Base-by-base conservation (phyloP, 2,113 vertebrate species). In the Platycercus adscitus region DNA sequence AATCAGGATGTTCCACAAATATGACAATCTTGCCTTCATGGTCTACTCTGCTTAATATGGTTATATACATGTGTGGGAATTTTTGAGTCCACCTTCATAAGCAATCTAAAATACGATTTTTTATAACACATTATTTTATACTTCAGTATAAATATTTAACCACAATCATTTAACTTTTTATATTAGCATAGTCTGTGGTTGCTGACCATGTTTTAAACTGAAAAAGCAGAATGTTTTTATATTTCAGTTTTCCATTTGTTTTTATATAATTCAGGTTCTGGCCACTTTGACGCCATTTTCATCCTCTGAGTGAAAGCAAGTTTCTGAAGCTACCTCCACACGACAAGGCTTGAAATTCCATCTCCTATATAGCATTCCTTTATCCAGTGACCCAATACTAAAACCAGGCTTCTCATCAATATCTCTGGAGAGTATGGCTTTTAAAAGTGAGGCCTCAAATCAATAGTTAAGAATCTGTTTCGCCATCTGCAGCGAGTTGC, bases 401-500 rank as follows among this genome's bases (percentile, higher is more conserved):
- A 93, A 95, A 86, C 60, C 4, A 63, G 50, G 18, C 55, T 86
- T 90, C 93, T 90, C 80, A 86, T 95, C 86, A 81, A 92, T 93
- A 96, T 43, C 55, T 73, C 88, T n/a, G 47, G 90, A 93, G 79
- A 88, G 47, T 50, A 66, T 6, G 12, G 58, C 80, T 94, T 95
- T 90, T 96, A 84, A 83, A 95, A 86, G 72, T 3, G 80, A 21
- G 86, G 55, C 80, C 77, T 81, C 86, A 86, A 76, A 97, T 96
- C 95, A 76, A 96, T 96, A 94, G 76, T 90, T 94, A 97, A 92
- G 95, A 95, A 90, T 92, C 90, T 96, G 95, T 93, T 96, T 94
- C 72, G 81, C 93, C 88, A 90, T 95, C 95, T 96, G 92, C 81
- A 88, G 76, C 31, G 56, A 92, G 93, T 72, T 84, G 86, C 82